A percentile compares a stretch with the other conserved stretches of the same genome.
Conservation (phyloP, 2,888 invertebrate genomes). For the Macroteleia sp. region DNA sequence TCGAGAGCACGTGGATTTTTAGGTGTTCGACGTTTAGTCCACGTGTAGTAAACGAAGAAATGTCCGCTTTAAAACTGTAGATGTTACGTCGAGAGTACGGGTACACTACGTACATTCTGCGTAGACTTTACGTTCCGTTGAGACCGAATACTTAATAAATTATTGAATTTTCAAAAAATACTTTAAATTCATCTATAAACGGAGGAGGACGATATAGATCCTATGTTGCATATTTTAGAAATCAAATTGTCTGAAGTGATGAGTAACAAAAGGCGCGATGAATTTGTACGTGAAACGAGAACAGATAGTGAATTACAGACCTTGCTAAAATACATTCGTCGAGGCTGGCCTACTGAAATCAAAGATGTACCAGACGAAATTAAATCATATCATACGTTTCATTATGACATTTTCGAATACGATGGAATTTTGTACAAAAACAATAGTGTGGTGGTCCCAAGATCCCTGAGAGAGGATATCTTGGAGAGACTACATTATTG, state of each 20-base stretch:
- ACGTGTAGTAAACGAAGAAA: too few relatives aligned
- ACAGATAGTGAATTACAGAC: constrained; percentile 50
- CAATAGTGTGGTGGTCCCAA: constrained; percentile 45
- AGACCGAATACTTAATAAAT: too few relatives aligned
- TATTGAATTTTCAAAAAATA: too few relatives aligned
- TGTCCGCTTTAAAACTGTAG: too few relatives aligned
- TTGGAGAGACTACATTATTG: constrained; percentile 53
- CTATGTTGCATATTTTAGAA: constrained; percentile 44
- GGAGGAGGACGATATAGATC: constrained; percentile 27
- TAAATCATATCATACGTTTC: constrained; percentile 23
- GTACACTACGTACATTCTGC: too few relatives aligned
- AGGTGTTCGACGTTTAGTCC: too few relatives aligned
- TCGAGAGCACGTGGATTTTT: too few relatives aligned
- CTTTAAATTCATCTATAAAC: too few relatives aligned
- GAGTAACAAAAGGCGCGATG: constrained; percentile 25
- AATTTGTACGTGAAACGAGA: constrained; percentile 51
- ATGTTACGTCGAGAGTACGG: too few relatives aligned
- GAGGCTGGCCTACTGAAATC: constrained; percentile 48
- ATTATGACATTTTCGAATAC: too few relatives aligned
- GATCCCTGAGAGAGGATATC: constrained; percentile 41
- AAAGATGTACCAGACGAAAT: constrained; percentile 52
- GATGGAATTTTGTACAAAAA: constrained; percentile 38
- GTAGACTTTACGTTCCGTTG: too few relatives aligned
- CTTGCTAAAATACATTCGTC: constrained; percentile 27
- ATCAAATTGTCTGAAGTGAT: constrained; percentile 26